A percentile compares a stretch with the other conserved stretches of the same genome.
Evolutionary conservation across 2,797 vertebrate species (phyloP).

Genomic region (Danio choprae): DNA sequence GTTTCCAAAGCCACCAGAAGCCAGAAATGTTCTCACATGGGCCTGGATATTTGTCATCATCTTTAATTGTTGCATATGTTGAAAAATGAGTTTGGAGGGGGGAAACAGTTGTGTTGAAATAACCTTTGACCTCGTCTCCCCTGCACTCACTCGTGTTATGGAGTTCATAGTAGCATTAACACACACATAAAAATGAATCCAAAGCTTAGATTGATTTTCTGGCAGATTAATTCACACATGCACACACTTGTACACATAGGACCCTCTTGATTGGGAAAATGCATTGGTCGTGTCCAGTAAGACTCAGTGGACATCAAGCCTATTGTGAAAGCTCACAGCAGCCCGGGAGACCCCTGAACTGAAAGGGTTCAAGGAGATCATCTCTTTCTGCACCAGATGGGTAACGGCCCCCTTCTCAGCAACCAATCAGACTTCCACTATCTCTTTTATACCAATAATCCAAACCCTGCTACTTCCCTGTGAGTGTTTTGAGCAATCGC

Average conservation of each 20-base stretch:
- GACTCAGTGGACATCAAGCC: constrained; percentile 12
- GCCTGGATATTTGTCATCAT: constrained; percentile 33
- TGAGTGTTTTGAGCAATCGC: constrained; percentile 25
- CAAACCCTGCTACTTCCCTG: neutral
- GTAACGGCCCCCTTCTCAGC: constrained; percentile 9
- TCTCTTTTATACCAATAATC: constrained; percentile 16
- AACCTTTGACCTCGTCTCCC: constrained; percentile 32
- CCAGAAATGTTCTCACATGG: neutral
- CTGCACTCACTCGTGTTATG: constrained; percentile 21
- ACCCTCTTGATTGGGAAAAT: constrained; percentile 26
- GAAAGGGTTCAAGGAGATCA: constrained; percentile 20
- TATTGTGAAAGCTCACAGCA: constrained; percentile 34
- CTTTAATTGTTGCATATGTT: constrained; percentile 23
- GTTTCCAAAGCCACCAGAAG: constrained; percentile 5
- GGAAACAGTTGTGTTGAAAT: constrained; percentile 39
- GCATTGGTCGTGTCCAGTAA: constrained; percentile 13
- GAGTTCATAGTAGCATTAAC: constrained; percentile 15
- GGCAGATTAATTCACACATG: neutral
- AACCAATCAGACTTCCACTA: neutral
- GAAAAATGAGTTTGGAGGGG: constrained; percentile 2
- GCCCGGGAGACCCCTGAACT: constrained; percentile 31
- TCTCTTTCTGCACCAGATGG: constrained; percentile 12
- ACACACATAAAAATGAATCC: neutral
- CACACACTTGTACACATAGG: constrained; percentile 3
- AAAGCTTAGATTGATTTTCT: constrained; percentile 5